Conservation (phyloP, 1,140 invertebrate species). For the Bombus pascuorum region DNA sequence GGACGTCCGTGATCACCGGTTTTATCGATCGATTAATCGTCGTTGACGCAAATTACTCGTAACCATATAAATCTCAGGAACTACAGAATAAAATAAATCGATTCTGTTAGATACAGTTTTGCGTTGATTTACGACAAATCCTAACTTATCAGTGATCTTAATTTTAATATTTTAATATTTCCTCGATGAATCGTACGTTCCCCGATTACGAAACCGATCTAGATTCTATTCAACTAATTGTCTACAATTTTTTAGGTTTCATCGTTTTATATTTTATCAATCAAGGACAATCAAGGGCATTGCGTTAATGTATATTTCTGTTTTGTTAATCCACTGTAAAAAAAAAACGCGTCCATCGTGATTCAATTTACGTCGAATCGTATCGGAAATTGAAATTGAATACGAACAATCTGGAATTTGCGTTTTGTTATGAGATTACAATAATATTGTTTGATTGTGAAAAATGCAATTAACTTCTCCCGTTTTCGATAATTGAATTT, state of each 20-base stretch:
- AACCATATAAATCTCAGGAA: constrained; percentile 26
- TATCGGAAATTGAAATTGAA: neutral
- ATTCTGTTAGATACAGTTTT: neutral
- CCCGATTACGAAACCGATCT: neutral
- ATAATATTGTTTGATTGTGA: neutral
- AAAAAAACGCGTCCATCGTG: neutral
- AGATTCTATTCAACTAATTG: neutral
- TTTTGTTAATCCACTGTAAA: too few relatives aligned
- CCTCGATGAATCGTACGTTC: neutral
- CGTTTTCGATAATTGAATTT: neutral
- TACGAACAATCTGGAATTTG: neutral
- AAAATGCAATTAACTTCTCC: neutral
- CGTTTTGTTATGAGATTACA: neutral
- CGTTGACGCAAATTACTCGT: constrained; percentile 13
- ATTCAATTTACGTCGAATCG: neutral
- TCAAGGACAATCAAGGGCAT: neutral
- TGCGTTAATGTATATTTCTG: neutral
- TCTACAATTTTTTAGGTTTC: neutral
- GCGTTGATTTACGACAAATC: neutral
- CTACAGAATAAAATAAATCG: constrained; percentile 30
- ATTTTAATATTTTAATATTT: neutral
- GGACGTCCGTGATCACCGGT: neutral
- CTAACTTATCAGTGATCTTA: neutral
- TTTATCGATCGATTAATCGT: constrained; percentile 1
- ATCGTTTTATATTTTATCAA: neutral